phyloP scores from a whole-genome alignment of 2,797 vertebrate genomes.

The Sebastes paucispinis region DNA sequence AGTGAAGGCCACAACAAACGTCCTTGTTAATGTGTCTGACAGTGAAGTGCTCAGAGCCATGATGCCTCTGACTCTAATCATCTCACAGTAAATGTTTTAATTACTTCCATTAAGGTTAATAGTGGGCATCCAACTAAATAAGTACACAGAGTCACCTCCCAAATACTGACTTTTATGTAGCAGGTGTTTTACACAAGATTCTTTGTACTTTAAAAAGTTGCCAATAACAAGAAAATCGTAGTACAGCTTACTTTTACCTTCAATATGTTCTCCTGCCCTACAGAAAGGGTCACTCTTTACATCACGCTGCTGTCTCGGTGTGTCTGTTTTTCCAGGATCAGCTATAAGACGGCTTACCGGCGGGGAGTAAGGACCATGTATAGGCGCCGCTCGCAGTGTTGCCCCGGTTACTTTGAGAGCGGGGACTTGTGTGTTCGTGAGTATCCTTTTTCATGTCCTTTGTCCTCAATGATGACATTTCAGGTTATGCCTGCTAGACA shows the following conservation, averaged over 20 bases:
- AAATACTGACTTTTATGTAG: slow-evolving; percentile 22
- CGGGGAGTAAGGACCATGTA: slow-evolving; percentile 97
- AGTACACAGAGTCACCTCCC: slow-evolving; percentile 25
- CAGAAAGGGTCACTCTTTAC: slow-evolving; percentile 48
- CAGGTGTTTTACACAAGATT: not conserved
- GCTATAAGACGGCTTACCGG: slow-evolving; percentile 97
- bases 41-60: slow-evolving; percentile 42
- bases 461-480: slow-evolving; percentile 55
- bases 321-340: slow-evolving; percentile 87
- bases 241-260: not conserved
- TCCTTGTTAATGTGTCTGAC: slow-evolving; percentile 47
- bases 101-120: slow-evolving; percentile 65
- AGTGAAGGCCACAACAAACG: slow-evolving; percentile 28
- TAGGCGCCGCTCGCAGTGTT: slow-evolving; percentile 95
- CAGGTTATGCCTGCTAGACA: slow-evolving; percentile 26
- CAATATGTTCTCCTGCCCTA: slow-evolving; percentile 52
- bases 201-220: slow-evolving; percentile 25
- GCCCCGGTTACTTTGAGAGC: slow-evolving; percentile 96
- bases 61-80: slow-evolving; percentile 55
- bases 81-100: slow-evolving; percentile 50
- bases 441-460: slow-evolving; percentile 61
- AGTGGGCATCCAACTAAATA: slow-evolving; percentile 43
- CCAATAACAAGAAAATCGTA: slow-evolving; percentile 3
- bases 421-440: slow-evolving; percentile 96
- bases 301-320: slow-evolving; percentile 41